These are phyloP conservation scores for Xiphorhynchus elegans DNA, from an alignment of 2,113 vertebrate genomes.

Conservation along the genomic window DNA sequence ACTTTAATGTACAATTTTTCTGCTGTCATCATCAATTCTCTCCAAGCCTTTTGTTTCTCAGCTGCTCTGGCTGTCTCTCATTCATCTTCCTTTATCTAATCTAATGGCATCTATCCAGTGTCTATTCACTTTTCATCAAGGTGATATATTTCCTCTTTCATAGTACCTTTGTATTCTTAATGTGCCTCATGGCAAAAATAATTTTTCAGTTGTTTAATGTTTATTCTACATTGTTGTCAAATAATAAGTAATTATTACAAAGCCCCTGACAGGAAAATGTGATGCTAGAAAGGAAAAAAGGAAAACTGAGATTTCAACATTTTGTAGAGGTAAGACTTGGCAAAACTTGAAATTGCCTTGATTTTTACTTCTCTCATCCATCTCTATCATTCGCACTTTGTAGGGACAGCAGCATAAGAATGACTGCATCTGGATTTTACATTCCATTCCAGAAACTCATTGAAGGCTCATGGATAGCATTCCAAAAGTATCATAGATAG, in stretches of 20 bases:
- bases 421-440: not conserved
- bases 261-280: not conserved
- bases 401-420: not conserved
- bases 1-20: not conserved
- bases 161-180: not conserved
- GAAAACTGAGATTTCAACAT: not conserved
- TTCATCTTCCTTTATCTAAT: conserved; percentile 55
- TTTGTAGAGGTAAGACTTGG: not conserved
- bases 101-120: conserved; percentile 23
- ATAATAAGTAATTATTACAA: conserved; percentile 1
- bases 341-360: conserved; percentile 2
- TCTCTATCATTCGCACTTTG: not conserved
- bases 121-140: conserved; percentile 17
- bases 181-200: not conserved
- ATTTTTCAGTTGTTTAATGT: conserved; percentile 11
- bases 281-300: not conserved
- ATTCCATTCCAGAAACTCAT: not conserved
- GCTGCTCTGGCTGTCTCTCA: not conserved
- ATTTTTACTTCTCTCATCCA: not conserved
- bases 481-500: not conserved
- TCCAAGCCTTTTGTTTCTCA: conserved; percentile 21
- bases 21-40: conserved; percentile 26
- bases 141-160: conserved; percentile 15
- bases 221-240: not conserved
- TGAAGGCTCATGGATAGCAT: not conserved